A percentile compares a stretch with the other conserved stretches of the same genome.
phyloP scores from a whole-genome alignment of 1,140 invertebrate genomes.

The Ceratoteleas bidentatus region DNA sequence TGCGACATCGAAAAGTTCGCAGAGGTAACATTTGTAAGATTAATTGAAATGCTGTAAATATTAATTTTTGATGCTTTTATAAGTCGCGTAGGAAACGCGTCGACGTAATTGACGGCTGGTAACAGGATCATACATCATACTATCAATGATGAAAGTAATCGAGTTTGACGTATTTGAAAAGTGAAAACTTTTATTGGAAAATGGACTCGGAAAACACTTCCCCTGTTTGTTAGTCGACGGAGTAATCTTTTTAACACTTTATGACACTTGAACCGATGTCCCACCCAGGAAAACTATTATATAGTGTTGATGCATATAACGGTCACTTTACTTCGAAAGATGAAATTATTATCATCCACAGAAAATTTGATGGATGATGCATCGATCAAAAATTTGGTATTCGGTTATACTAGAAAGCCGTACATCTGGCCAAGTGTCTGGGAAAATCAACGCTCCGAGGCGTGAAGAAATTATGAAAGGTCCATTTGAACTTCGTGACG shows the following conservation, averaged over 20 bases:
- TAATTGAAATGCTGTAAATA: conserved; percentile 53
- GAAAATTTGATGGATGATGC: conserved; percentile 44
- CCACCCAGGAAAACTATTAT: conserved; percentile 15
- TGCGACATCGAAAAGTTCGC: background rate
- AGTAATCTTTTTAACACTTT: conserved; percentile 33
- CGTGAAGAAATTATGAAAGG: conserved; percentile 6
- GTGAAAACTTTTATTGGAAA: conserved; percentile 54
- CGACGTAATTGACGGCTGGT: conserved; percentile 26
- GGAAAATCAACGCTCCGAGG: conserved; percentile 28
- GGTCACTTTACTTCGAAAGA: conserved; percentile 22
- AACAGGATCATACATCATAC: conserved; percentile 41
- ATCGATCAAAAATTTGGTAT: conserved; percentile 40
- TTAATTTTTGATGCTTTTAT: conserved; percentile 11
- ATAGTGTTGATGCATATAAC: conserved; percentile 39
- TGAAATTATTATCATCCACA: conserved; percentile 51
- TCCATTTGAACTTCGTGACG: background rate
- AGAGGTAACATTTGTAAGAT: conserved; percentile 36
- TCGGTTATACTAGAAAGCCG: conserved; percentile 20
- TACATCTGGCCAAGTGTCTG: conserved; percentile 13
- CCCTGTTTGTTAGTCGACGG: conserved; percentile 18
- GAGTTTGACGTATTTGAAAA: conserved; percentile 48
- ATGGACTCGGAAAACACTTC: conserved; percentile 29
- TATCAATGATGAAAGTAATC: conserved; percentile 37
- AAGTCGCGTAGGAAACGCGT: conserved; percentile 7
- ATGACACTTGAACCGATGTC: conserved; percentile 35